Percentiles rank a stretch among this genome's conserved stretches.
Conservation (phyloP, 2,113 vertebrate genomes). For the Lampris megalopsis region DNA sequence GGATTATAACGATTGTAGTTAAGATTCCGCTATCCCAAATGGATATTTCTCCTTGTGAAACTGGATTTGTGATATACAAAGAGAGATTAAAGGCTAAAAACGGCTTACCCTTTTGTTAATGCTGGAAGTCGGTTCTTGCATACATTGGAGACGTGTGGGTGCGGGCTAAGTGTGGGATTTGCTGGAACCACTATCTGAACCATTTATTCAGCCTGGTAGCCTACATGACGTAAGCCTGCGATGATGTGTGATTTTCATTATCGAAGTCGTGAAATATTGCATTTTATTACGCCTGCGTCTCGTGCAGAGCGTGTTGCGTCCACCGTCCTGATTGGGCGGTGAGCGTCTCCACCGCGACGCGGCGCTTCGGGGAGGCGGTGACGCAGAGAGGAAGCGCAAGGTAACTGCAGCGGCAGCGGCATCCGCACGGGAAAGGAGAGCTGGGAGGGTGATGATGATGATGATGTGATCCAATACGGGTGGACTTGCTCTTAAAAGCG, state of each 20-base stretch:
- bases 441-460: constrained; percentile 43
- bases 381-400: constrained; percentile 72
- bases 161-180: background rate
- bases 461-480: constrained; percentile 74
- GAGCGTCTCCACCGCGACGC: constrained; percentile 61
- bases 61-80: no score
- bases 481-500: constrained; percentile 66
- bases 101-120: no score
- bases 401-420: constrained; percentile 58
- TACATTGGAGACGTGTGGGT: background rate
- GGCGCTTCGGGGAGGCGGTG: constrained; percentile 59
- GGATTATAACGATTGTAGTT: no score
- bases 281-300: constrained; percentile 57
- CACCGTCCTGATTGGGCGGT: constrained; percentile 68
- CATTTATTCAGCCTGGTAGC: no score
- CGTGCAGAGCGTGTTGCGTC: constrained; percentile 63
- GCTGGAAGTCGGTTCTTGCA: no score
- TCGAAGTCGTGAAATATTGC: constrained; percentile 57
- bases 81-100: no score
- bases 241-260: constrained; percentile 75
- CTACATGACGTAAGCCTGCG: constrained; percentile 58
- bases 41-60: no score
- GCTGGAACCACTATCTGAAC: no score
- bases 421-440: constrained; percentile 59
- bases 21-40: no score